phyloP scores from a whole-genome alignment of 2,888 invertebrate genomes.

The Sphaerophoria rueppellii region DNA sequence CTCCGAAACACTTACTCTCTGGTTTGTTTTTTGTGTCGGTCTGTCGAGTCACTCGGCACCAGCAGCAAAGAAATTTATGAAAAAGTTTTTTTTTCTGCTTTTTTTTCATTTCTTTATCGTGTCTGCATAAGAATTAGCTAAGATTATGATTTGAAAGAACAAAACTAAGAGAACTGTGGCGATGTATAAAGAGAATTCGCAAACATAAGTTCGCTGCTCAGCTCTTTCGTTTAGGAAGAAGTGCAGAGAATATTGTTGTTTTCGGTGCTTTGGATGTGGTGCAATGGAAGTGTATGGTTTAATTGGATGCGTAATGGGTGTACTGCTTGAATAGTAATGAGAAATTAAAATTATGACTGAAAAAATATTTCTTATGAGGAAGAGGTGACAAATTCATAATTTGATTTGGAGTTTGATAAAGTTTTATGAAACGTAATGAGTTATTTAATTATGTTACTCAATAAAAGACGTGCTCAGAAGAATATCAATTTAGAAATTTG shows the following conservation, averaged over 20 bases:
- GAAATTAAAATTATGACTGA: constrained; percentile 16
- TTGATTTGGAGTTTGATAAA: background rate
- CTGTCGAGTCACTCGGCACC: constrained; percentile 12
- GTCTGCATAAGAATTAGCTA: constrained; percentile 1
- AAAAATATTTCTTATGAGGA: background rate
- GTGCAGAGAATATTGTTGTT: constrained; percentile 51
- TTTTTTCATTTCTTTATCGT: constrained; percentile 20
- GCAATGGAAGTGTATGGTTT: constrained; percentile 38
- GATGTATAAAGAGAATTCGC: constrained; percentile 13
- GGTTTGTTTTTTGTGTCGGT: background rate
- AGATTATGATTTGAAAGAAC: background rate
- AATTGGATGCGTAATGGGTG: constrained; percentile 47
- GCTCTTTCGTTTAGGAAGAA: constrained; percentile 66
- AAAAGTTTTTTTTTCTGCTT: background rate
- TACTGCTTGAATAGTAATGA: constrained; percentile 64
- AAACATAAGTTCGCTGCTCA: constrained; percentile 47
- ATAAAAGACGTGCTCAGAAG: no score
- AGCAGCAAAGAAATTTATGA: constrained; percentile 51
- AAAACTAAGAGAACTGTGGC: background rate
- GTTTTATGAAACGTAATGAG: constrained; percentile 3
- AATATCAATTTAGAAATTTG: no score
- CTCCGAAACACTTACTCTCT: constrained; percentile 28
- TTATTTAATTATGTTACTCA: background rate
- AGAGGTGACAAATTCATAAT: constrained; percentile 34
- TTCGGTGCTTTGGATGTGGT: constrained; percentile 9